Percentiles rank a stretch among this genome's conserved stretches.
phyloP scores from a whole-genome alignment of 1,140 invertebrate species.

The Aporrectodea caliginosa region DNA sequence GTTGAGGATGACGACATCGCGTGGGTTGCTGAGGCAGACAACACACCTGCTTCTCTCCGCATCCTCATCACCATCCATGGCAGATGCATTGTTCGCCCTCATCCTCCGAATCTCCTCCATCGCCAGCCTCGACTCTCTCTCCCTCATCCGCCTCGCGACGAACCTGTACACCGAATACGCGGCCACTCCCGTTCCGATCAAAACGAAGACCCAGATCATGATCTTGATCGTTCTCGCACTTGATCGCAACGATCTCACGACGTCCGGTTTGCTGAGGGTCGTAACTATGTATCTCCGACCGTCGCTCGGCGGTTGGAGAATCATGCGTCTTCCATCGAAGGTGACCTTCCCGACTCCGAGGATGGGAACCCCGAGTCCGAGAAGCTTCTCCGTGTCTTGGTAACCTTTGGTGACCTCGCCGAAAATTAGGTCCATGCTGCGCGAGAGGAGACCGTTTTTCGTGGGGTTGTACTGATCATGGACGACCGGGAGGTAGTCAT shows the following conservation, averaged over 20 bases:
- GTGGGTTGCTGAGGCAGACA: constrained; percentile 50
- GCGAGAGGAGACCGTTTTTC: constrained; percentile 33
- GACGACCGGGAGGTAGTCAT: constrained; percentile 42
- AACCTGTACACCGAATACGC: constrained; percentile 39
- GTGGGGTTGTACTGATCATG: constrained; percentile 42
- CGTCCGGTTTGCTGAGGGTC: constrained; percentile 39
- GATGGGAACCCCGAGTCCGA: constrained; percentile 46
- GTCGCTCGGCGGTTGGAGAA: constrained; percentile 41
- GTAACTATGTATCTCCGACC: constrained; percentile 49
- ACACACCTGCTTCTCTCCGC: constrained; percentile 44
- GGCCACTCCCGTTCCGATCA: constrained; percentile 39
- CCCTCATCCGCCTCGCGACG: constrained; percentile 30
- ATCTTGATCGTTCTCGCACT: constrained; percentile 43
- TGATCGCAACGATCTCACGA: constrained; percentile 43
- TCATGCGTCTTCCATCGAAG: constrained; percentile 42
- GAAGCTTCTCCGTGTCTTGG: constrained; percentile 53
- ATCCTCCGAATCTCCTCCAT: constrained; percentile 33
- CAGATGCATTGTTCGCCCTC: constrained; percentile 16
- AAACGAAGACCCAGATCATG: constrained; percentile 38
- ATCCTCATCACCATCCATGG: not conserved
- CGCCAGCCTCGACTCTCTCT: constrained; percentile 30
- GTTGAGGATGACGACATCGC: constrained; percentile 51
- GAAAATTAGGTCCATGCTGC: constrained; percentile 44
- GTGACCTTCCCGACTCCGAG: constrained; percentile 51
- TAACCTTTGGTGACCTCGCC: constrained; percentile 50